phyloP scores from a whole-genome alignment of 2,113 vertebrate genomes.

The Syrrhaptes paradoxus region DNA sequence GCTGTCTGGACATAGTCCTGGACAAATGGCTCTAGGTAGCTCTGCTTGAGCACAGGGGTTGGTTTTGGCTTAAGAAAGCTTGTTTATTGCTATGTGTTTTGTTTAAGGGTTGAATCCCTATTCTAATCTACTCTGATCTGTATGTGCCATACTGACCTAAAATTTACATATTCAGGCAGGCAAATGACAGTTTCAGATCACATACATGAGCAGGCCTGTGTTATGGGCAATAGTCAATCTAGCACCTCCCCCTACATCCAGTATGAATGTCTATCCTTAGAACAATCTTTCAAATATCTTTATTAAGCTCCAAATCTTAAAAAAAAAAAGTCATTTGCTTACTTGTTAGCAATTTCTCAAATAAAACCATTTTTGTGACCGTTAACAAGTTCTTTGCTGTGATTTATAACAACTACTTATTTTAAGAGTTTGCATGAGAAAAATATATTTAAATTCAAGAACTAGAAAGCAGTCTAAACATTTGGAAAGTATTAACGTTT shows the following conservation, averaged over 20 bases:
- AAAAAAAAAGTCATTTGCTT: not conserved
- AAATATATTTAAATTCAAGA: not conserved
- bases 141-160: not conserved
- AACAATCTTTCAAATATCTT: not conserved
- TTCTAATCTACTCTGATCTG: not conserved
- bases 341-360: not conserved
- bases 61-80: not conserved
- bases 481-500: not conserved
- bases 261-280: not conserved
- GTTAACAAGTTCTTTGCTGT: not conserved
- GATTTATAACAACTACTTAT: not conserved
- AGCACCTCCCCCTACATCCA: not conserved
- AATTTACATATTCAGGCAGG: not conserved
- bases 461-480: not conserved
- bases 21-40: not conserved
- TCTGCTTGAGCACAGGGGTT: not conserved
- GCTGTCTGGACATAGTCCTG: rapidly evolving
- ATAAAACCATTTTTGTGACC: not conserved
- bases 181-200: not conserved
- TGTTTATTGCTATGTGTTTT: not conserved
- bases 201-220: not conserved
- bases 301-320: not conserved
- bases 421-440: not conserved
- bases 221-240: not conserved
- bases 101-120: not conserved